Evolutionary conservation across 2,797 vertebrate species (phyloP), one percentile per base, ranked within the genome.

Genomic region (Melanotaenia maccullochi): DNA sequence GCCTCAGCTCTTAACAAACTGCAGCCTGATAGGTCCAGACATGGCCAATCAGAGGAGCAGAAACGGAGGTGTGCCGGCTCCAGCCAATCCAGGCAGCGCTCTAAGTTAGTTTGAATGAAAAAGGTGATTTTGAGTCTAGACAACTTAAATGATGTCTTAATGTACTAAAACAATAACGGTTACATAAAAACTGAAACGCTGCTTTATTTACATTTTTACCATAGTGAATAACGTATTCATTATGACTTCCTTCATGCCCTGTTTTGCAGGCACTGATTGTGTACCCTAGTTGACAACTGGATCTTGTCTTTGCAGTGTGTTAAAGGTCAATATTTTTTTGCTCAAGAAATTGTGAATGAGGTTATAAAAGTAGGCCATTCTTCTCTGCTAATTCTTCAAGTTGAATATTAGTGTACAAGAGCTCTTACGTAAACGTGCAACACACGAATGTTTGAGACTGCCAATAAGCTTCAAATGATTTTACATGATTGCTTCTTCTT

Each of bases 381-480:
- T 42, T 16, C 40, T 44, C 9, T 51, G 11, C 9, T 24, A 51
- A 44, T 44, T 20, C 42, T 20, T 20, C n/a, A 51, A 28, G 25
- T 54, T 28, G 9, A 7, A 12, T 25, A 8, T 54, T 54, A 13
- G 18, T 16, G 13, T 28, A 13, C 2, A 14, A 28, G 24, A 25
- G 4, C 25, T 13, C 24, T 25, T 25, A 6, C 20, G 33, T 11
- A 35, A 24, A 25, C 16, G 20, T 16, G 14, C 3, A 25, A 51
- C 28, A 69, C 40, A 44, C 0, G 30, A 6, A 62, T 35, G 32
- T 60, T 54, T 57, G 16, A 57, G 61, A 59, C 58, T 44, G 8
- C 61, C 30, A 25, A 60, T 64, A 63, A 58, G 40, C 22, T 25
- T 59, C 1, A 9, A 42, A 51, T 56, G 5, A 68, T 51, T 32